Conservation (phyloP, 2,113 vertebrate species). For the Cynoglossus semilaevis region DNA sequence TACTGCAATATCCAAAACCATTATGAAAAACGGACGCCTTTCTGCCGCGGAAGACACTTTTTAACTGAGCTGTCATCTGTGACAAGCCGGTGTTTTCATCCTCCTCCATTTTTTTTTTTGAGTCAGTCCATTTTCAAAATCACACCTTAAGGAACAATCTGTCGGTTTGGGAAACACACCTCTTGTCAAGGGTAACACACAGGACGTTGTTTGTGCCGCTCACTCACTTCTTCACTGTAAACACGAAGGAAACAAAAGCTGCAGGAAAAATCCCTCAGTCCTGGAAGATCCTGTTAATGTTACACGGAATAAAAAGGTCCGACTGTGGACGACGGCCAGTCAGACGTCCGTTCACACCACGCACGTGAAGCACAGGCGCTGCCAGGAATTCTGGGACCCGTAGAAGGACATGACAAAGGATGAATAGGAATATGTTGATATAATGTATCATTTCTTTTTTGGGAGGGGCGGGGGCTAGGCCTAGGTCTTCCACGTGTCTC, state of each 20-base stretch:
- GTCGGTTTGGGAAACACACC: neutral
- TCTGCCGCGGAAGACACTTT: neutral
- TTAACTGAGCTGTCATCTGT: neutral
- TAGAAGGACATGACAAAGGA: too few species aligned
- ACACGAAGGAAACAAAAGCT: neutral
- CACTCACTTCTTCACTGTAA: neutral
- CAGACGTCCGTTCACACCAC: too few species aligned
- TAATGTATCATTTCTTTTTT: too few species aligned
- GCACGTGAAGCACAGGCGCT: too few species aligned
- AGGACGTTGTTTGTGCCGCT: neutral
- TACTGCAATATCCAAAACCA: constrained; percentile 1
- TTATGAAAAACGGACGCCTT: neutral
- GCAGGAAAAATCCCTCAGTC: neutral
- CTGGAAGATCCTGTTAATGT: neutral
- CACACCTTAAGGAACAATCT: neutral
- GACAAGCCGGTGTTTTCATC: neutral
- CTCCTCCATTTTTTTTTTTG: neutral
- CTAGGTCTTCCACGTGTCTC: too few species aligned
- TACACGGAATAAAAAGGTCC: too few species aligned
- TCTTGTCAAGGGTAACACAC: neutral
- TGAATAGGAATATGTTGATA: too few species aligned
- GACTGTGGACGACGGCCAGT: too few species aligned
- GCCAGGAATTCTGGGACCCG: too few species aligned
- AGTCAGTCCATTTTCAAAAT: neutral
- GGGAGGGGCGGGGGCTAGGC: too few species aligned